Evolutionary conservation across 1,140 invertebrate species (phyloP).

Genomic region (Drosophila malerkotliana): DNA sequence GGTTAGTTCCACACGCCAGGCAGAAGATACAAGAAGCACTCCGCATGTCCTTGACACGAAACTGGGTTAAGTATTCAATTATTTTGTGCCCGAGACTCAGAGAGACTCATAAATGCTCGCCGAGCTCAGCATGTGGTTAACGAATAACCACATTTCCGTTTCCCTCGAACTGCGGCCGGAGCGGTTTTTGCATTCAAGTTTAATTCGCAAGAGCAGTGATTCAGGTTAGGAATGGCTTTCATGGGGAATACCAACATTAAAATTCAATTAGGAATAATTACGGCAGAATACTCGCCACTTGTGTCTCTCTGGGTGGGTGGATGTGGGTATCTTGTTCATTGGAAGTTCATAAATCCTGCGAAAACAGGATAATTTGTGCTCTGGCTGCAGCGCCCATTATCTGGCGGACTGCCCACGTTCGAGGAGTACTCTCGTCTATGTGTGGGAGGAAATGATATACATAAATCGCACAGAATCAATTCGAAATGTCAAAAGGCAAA

Average conservation of each 20-base stretch:
- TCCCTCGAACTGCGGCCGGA: background rate
- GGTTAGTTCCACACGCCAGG: background rate
- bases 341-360: slow-evolving; percentile 10
- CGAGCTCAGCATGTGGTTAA: slow-evolving; percentile 5
- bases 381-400: slow-evolving; percentile 6
- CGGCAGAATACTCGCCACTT: background rate
- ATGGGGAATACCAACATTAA: background rate
- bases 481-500: slow-evolving; percentile 57
- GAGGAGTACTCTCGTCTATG: background rate
- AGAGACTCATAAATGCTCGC: background rate
- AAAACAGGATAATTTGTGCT: slow-evolving; percentile 30
- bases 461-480: slow-evolving; percentile 49
- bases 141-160: background rate
- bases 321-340: background rate
- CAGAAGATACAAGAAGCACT: background rate
- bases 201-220: slow-evolving; percentile 1
- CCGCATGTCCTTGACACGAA: slow-evolving; percentile 14
- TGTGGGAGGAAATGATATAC: slow-evolving; percentile 40
- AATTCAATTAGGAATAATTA: slow-evolving; percentile 4
- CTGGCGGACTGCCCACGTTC: background rate
- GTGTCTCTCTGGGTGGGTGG: background rate
- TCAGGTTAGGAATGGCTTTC: slow-evolving; percentile 13
- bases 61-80: slow-evolving; percentile 33
- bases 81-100: slow-evolving; percentile 11
- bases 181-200: slow-evolving; percentile 17